Base-by-base conservation (phyloP, 30 jellyfish, hydroid and myxozoan species). In the Aurelia coerulea region DNA sequence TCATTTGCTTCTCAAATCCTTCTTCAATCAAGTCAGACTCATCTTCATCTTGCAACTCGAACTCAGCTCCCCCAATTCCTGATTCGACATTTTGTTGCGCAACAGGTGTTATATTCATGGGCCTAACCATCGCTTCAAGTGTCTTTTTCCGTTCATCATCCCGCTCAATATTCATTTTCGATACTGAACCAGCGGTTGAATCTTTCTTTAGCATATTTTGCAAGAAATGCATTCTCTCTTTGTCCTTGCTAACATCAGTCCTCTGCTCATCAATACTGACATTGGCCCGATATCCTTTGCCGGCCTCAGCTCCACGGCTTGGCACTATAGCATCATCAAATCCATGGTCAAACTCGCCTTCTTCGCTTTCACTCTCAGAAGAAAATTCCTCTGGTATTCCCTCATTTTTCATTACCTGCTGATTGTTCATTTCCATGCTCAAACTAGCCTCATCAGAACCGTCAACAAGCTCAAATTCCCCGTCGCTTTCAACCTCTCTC, bases 51-150 rank as follows among this genome's bases (percentile, higher is more conserved):
- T 69, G 31, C 78, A 53, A 18, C 41, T 33, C 78, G 17, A 33
- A 52, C 0, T 50, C 51, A 11, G 18, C 81, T 6, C 31, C 35
- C 32, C n/a, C 82, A 12, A 51, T 31, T 32, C 19, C 33, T n/a
- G 65, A 4, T 72, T 72, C 82, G 18, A 33, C 82, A 6, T 14
- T 12, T 10, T 16, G 17, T 12, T 35, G 37, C 17, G 19, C 29
- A 35, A 72, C 69, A 0, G 63, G 82, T 31, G 39, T 23, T 3
- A 72, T 72, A 17, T 34, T 11, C 69, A 42, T 51, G 16, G 82
- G 82, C 35, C 17, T 34, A 32, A 72, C 69, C 82, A 72, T 72
- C 32, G 82, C 82, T 51, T 72, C 82, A 41, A 72, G 82, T 42
- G 39, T 72, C 82, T 33, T 16, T 42, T 51, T 72, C 49, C 82